A percentile compares a stretch with the other conserved stretches of the same genome.
These are phyloP conservation scores for Crambe crambe DNA, from an alignment of 37 sponge, comb jelly and placozoan species.

Conservation along the genomic window DNA sequence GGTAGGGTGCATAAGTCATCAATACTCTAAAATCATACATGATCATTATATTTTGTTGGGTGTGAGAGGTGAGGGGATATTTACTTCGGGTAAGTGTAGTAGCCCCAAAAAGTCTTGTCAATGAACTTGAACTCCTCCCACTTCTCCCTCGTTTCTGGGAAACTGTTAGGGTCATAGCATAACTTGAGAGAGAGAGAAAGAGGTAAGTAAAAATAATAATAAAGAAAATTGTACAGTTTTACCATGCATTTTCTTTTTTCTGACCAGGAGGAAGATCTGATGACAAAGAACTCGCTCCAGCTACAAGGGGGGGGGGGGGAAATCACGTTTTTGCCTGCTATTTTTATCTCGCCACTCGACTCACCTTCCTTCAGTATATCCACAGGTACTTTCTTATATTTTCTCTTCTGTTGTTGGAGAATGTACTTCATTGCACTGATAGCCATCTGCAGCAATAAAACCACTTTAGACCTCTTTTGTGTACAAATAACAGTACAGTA, in stretches of 20 bases:
- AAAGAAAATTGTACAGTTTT: background rate
- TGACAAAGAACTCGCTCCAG: background rate
- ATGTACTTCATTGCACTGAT: constrained; percentile 22
- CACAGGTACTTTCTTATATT: constrained; percentile 27
- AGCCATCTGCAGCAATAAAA: constrained; percentile 24
- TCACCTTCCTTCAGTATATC: constrained; percentile 39
- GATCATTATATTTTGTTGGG: too few relatives aligned
- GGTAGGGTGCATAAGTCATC: constrained; percentile 40
- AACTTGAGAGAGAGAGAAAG: too few relatives aligned
- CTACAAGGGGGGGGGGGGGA: background rate
- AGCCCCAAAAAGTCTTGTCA: constrained; percentile 85
- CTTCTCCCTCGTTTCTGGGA: constrained; percentile 58
- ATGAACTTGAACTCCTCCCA: constrained; percentile 66
- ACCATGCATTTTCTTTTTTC: constrained; percentile 66
- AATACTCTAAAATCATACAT: constrained; percentile 30
- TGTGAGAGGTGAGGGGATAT: background rate
- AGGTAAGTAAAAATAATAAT: too few relatives aligned
- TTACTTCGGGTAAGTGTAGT: constrained; percentile 78
- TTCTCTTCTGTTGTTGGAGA: constrained; percentile 50
- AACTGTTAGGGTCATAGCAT: constrained; percentile 20
- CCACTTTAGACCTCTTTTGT: background rate
- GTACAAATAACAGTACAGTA: too few relatives aligned
- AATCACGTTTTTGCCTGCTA: background rate
- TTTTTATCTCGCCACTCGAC: background rate
- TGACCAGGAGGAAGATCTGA: constrained; percentile 4